Percentiles rank a stretch among this genome's conserved stretches.
phyloP scores from a whole-genome alignment of 2,113 vertebrate species.

The Vicugna pacos region DNA sequence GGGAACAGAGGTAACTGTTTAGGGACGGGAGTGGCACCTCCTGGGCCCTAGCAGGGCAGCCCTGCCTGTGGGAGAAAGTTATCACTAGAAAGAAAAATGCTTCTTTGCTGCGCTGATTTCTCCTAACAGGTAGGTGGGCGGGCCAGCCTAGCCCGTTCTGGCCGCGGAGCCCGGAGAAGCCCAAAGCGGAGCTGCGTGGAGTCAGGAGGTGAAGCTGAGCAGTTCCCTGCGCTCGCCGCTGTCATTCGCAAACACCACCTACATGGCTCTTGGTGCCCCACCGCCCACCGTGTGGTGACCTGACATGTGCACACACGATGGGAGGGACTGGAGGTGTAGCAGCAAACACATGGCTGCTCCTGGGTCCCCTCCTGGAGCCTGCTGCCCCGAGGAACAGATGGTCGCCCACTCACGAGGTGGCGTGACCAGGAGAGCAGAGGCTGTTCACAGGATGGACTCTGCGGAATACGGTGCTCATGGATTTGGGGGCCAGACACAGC shows the following conservation, averaged over 20 bases:
- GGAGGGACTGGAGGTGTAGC: accelerated
- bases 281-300: accelerated
- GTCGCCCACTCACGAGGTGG: too few relatives aligned
- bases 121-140: not conserved
- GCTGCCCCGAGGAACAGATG: accelerated
- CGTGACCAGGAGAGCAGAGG: not conserved
- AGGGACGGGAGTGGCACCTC: too few relatives aligned
- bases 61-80: accelerated
- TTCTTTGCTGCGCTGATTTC: not conserved
- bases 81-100: accelerated
- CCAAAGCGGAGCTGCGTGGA: not conserved
- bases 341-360: not conserved
- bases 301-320: accelerated
- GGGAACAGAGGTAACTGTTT: too few relatives aligned
- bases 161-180: not conserved
- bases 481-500: not conserved
- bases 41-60: not conserved
- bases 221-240: not conserved
- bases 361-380: not conserved
- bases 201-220: not conserved
- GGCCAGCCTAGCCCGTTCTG: accelerated
- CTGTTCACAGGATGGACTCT: accelerated
- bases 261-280: not conserved
- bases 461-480: accelerated
- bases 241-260: not conserved